phyloP scores from a whole-genome alignment of 2,888 invertebrate genomes.

The Drosophila prostipennis region DNA sequence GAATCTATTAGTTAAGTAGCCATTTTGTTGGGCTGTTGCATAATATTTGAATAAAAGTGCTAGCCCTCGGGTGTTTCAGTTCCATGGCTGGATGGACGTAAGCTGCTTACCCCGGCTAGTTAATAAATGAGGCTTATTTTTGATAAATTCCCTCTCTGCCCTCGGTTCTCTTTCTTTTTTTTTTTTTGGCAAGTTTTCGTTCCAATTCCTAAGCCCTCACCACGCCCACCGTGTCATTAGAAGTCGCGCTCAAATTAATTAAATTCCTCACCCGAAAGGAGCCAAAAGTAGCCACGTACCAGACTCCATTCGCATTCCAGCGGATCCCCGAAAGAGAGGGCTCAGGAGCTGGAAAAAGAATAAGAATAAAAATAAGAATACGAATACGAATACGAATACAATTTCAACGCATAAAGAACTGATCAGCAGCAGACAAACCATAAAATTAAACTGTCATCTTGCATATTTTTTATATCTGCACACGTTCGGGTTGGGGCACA shows the following conservation, averaged over 20 bases:
- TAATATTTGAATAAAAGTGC: conserved; percentile 46
- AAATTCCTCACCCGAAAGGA: conserved; percentile 67
- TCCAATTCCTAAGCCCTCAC: conserved; percentile 60
- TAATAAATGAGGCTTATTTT: conserved; percentile 51
- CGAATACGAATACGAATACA: conserved; percentile 60
- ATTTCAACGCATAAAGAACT: conserved; percentile 81
- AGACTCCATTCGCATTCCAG: conserved; percentile 56
- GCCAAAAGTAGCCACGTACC: conserved; percentile 63
- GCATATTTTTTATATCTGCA: conserved; percentile 82
- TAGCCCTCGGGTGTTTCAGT: conserved; percentile 14
- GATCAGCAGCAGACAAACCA: conserved; percentile 84
- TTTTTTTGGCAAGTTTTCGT: conserved; percentile 26
- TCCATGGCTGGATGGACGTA: conserved; percentile 26
- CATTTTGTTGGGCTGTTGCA: conserved; percentile 79
- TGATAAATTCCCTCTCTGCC: conserved; percentile 23
- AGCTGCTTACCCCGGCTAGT: conserved; percentile 43
- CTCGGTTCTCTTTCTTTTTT: conserved; percentile 9
- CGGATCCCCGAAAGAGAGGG: conserved; percentile 31
- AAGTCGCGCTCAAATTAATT: conserved; percentile 75
- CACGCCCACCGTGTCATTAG: conserved; percentile 77
- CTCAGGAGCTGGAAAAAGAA: neutral
- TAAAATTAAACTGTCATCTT: conserved; percentile 85
- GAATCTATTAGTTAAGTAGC: conserved; percentile 75
- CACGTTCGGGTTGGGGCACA: conserved; percentile 44
- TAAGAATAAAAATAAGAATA: conserved; percentile 31